Evolutionary conservation across 1,140 invertebrate species (phyloP).

Genomic region (Cherax destructor): DNA sequence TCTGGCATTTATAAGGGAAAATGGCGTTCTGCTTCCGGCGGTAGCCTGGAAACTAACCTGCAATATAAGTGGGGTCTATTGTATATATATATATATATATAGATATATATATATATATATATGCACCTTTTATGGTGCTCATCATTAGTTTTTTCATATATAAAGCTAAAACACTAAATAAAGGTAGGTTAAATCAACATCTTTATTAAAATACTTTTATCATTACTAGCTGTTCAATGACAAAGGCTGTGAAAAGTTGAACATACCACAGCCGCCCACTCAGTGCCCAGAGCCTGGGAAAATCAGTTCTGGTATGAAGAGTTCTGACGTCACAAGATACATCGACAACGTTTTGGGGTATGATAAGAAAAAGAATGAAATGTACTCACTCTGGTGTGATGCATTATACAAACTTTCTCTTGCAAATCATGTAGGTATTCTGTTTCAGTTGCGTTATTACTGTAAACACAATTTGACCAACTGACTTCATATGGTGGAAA

Average conservation of each 20-base stretch:
- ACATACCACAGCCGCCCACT: slow-evolving; percentile 86
- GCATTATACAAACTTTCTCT: slow-evolving; percentile 94
- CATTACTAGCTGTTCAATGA: slow-evolving; percentile 82
- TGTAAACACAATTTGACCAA: no score
- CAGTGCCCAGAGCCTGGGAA: slow-evolving; percentile 77
- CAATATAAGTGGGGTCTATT: no score
- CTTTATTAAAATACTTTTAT: not conserved
- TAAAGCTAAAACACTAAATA: no score
- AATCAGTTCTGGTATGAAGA: slow-evolving; percentile 75
- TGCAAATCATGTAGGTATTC: slow-evolving; percentile 89
- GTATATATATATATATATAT: no score
- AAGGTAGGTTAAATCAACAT: no score
- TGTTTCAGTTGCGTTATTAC: not conserved
- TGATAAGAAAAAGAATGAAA: slow-evolving; percentile 85
- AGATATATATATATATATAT: no score
- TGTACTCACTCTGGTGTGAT: slow-evolving; percentile 97
- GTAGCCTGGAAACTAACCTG: no score
- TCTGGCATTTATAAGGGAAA: no score
- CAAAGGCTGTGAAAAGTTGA: slow-evolving; percentile 86
- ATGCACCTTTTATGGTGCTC: no score
- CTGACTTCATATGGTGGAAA: no score
- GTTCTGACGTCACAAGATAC: slow-evolving; percentile 72
- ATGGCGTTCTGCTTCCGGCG: no score
- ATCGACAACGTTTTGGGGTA: slow-evolving; percentile 79
- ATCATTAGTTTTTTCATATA: no score